Conservation (phyloP, 2,113 vertebrate species). For the Hepsetus odoe region DNA sequence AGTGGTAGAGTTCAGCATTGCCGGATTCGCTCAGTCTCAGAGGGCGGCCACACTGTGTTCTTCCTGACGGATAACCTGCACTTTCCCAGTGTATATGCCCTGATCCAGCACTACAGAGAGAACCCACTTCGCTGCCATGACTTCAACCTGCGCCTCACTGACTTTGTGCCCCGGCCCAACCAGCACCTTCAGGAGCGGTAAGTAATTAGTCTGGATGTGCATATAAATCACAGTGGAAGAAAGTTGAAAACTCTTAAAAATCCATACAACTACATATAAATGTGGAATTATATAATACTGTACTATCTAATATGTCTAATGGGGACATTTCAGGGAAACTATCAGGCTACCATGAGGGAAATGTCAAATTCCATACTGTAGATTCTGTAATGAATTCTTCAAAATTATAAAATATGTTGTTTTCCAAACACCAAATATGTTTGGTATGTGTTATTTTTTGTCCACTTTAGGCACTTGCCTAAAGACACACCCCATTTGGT, state of each 20-base stretch:
- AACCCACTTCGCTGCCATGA: slow-evolving; percentile 87
- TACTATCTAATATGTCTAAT: too few relatives aligned
- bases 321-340: too few relatives aligned
- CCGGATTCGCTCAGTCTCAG: slow-evolving; percentile 83
- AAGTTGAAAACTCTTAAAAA: not conserved
- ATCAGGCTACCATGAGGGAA: too few relatives aligned
- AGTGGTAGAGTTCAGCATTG: slow-evolving; percentile 92
- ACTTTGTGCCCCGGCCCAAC: slow-evolving; percentile 85
- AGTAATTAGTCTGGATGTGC: slow-evolving; percentile 52
- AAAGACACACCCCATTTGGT: too few relatives aligned
- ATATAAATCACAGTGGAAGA: not conserved
- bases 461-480: too few relatives aligned
- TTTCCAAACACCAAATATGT: too few relatives aligned
- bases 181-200: slow-evolving; percentile 86
- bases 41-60: slow-evolving; percentile 77
- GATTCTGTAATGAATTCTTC: too few relatives aligned
- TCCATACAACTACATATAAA: not conserved
- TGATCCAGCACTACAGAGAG: slow-evolving; percentile 92
- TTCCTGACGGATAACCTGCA: slow-evolving; percentile 90
- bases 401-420: too few relatives aligned
- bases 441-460: too few relatives aligned
- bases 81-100: slow-evolving; percentile 84
- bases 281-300: not conserved
- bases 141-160: slow-evolving; percentile 90
- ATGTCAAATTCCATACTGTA: too few relatives aligned